These are phyloP conservation scores for Tyto alba DNA, from an alignment of 2,113 vertebrate species.

Conservation along the genomic window DNA sequence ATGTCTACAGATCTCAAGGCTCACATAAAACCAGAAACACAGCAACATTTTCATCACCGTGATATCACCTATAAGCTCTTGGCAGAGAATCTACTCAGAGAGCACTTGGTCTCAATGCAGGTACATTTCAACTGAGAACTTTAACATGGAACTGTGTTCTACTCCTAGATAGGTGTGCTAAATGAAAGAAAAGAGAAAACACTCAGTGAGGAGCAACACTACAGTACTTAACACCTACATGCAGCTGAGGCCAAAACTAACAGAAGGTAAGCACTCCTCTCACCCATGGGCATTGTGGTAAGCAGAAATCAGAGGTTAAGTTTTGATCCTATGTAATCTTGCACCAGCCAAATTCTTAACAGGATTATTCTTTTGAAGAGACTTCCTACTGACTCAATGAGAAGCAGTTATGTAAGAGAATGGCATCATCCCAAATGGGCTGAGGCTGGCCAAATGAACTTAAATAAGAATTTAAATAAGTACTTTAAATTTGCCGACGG, in stretches of 20 bases:
- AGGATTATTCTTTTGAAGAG: neutral
- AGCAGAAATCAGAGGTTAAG: neutral
- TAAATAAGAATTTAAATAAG: neutral
- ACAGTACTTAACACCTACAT: neutral
- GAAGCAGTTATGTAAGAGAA: neutral
- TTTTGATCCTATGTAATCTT: neutral
- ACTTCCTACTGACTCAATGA: neutral
- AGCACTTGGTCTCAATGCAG: neutral
- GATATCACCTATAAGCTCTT: neutral
- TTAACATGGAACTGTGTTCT: neutral
- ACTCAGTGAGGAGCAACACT: neutral
- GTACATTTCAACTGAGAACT: neutral
- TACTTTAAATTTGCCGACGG: neutral
- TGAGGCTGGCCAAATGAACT: neutral
- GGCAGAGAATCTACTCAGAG: neutral
- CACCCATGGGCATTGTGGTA: neutral
- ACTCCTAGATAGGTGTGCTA: neutral
- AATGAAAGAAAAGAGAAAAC: neutral
- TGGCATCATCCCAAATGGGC: neutral
- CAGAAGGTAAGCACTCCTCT: neutral
- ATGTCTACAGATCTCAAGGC: neutral
- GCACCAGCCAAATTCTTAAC: neutral
- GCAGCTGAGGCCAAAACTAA: neutral
- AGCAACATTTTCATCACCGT: neutral
- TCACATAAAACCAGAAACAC: neutral